Evolutionary conservation across 2,113 vertebrate species (phyloP).

Genomic region (Apteryx owenii): DNA sequence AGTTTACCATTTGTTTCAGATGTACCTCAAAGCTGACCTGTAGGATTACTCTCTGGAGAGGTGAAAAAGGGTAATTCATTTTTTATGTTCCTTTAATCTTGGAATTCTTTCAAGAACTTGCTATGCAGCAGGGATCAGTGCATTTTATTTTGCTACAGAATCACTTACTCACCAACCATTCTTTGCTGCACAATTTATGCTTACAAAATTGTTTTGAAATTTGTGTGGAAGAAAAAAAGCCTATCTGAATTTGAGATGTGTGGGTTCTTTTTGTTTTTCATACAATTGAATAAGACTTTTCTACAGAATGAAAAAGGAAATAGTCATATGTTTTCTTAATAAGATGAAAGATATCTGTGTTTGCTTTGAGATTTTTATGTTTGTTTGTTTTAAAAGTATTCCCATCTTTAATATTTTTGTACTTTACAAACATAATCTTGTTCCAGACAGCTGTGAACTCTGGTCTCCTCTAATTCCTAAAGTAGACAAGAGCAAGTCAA

Average conservation of each 20-base stretch:
- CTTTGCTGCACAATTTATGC: neutral
- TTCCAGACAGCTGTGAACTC: slow-evolving; percentile 73
- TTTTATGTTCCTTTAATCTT: slow-evolving; percentile 67
- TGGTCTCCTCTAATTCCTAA: slow-evolving; percentile 63
- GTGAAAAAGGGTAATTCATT: slow-evolving; percentile 62
- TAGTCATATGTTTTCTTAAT: slow-evolving; percentile 71
- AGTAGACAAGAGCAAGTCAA: slow-evolving; percentile 56
- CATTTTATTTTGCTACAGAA: slow-evolving; percentile 24
- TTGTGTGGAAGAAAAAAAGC: neutral
- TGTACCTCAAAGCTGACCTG: slow-evolving; percentile 54
- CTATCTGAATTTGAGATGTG: neutral
- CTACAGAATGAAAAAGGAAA: slow-evolving; percentile 63
- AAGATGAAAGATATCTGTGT: slow-evolving; percentile 74
- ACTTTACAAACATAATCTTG: slow-evolving; percentile 72
- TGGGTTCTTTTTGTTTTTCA: neutral
- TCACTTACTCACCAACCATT: neutral
- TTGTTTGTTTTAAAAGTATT: slow-evolving; percentile 75
- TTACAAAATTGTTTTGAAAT: slow-evolving; percentile 21
- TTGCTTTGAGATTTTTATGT: slow-evolving; percentile 76
- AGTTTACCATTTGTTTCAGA: slow-evolving; percentile 67
- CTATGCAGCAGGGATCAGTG: neutral
- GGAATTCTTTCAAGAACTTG: slow-evolving; percentile 1
- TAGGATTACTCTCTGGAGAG: slow-evolving; percentile 56
- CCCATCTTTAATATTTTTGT: slow-evolving; percentile 77
- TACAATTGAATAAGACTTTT: slow-evolving; percentile 44